A percentile compares a stretch with the other conserved stretches of the same genome.
phyloP scores from a whole-genome alignment of 2,797 vertebrate genomes.

The Onychomys leucogaster region DNA sequence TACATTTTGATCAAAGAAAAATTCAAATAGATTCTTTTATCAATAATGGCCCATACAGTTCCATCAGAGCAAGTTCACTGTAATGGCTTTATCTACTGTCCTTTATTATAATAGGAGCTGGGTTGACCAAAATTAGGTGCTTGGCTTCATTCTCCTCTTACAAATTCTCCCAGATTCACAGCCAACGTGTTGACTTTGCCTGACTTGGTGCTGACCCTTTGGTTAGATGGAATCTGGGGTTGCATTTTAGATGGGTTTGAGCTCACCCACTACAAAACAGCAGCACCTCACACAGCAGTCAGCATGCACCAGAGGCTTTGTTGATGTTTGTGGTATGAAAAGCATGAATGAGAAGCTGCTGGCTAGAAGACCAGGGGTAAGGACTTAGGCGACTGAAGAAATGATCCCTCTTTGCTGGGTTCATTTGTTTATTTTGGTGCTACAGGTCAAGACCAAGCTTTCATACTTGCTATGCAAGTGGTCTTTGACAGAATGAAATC shows the following conservation, averaged over 20 bases:
- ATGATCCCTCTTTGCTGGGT: neutral
- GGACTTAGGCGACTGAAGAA: neutral
- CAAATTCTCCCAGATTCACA: conserved; percentile 5
- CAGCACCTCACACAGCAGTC: neutral
- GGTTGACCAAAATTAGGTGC: neutral
- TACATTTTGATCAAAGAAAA: conserved; percentile 19
- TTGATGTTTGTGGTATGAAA: neutral
- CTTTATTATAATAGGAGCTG: neutral
- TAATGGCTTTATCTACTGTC: neutral
- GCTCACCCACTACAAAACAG: neutral
- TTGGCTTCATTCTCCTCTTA: neutral
- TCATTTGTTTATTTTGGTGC: neutral
- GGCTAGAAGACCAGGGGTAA: neutral
- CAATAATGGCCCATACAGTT: neutral
- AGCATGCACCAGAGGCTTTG: neutral
- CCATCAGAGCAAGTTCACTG: conserved; percentile 17
- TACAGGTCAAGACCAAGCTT: neutral
- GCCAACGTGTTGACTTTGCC: neutral
- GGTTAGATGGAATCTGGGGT: neutral
- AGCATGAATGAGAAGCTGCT: neutral
- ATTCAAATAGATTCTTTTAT: conserved; percentile 8
- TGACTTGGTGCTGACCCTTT: neutral
- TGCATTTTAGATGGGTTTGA: neutral
- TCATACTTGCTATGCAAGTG: neutral
- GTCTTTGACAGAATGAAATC: neutral